Evolutionary conservation across 2,888 invertebrate genomes (phyloP).

Genomic region (Anoncus sp.): DNA sequence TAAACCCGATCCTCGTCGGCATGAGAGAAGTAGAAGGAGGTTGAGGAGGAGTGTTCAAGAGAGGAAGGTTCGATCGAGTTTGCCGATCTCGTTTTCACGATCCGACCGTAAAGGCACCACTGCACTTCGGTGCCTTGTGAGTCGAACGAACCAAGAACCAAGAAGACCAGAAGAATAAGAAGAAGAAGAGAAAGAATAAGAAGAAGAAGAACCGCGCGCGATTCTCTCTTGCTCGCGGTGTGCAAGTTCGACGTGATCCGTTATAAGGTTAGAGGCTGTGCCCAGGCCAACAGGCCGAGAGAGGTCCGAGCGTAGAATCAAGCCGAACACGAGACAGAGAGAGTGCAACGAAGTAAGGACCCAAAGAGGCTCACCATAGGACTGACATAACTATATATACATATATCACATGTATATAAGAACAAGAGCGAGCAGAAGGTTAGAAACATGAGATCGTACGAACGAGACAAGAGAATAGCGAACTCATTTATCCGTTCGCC

Average conservation of each 20-base stretch:
- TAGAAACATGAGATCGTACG: constrained; percentile 61
- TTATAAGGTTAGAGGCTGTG: constrained; percentile 76
- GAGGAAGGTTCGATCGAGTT: constrained; percentile 63
- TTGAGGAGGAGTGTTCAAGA: constrained; percentile 47
- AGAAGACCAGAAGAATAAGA: constrained; percentile 25
- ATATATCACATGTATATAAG: constrained; percentile 26
- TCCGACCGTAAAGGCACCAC: constrained; percentile 55
- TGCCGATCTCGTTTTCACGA: constrained; percentile 66
- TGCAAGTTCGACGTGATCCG: constrained; percentile 71
- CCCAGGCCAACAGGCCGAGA: constrained; percentile 59
- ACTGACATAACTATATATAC: neutral
- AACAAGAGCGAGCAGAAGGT: constrained; percentile 51
- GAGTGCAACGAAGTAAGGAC: constrained; percentile 36
- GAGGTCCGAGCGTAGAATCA: constrained; percentile 58
- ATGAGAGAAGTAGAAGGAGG: constrained; percentile 23
- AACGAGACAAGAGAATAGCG: constrained; percentile 64
- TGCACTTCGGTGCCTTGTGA: constrained; percentile 44
- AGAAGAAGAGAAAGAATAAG: constrained; percentile 44
- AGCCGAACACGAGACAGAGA: constrained; percentile 34
- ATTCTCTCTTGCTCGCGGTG: constrained; percentile 56
- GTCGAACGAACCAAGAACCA: constrained; percentile 49
- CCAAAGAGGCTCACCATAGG: constrained; percentile 10
- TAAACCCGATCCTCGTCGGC: constrained; percentile 57
- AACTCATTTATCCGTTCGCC: constrained; percentile 65
- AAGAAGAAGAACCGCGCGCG: constrained; percentile 62